These are phyloP conservation scores for Toxotes jaculatrix DNA, from an alignment of 2,113 vertebrate genomes.

Conservation along the genomic window DNA sequence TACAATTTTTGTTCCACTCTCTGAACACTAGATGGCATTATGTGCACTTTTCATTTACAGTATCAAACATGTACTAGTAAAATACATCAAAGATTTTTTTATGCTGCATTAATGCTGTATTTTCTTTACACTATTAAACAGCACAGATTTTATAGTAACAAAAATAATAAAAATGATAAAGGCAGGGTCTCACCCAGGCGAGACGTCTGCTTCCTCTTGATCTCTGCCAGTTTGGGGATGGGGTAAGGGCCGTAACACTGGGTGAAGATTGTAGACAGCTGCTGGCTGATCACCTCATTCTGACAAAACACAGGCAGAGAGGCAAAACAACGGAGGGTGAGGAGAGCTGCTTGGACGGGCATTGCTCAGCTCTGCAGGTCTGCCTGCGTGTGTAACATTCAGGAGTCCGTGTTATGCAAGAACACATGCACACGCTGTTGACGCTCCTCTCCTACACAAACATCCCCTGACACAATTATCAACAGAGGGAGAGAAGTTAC, in stretches of 20 bases:
- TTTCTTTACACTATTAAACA: neutral
- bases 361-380: conserved; percentile 11
- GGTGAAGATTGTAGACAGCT: conserved; percentile 94
- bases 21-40: conserved; percentile 74
- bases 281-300: conserved; percentile 99
- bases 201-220: conserved; percentile 95
- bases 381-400: neutral
- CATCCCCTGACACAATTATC: conserved; percentile 39
- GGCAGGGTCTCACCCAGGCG: conserved; percentile 88
- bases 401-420: conserved; percentile 34
- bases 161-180: neutral
- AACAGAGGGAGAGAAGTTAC: conserved; percentile 11
- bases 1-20: conserved; percentile 5
- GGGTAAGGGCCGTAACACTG: conserved; percentile 98
- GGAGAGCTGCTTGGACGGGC: neutral
- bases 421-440: conserved; percentile 3
- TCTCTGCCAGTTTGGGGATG: conserved; percentile 96
- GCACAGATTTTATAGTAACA: neutral
- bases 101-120: neutral
- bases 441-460: conserved; percentile 40
- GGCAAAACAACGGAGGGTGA: conserved; percentile 41
- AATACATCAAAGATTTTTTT: neutral
- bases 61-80: neutral
- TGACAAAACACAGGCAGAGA: conserved; percentile 73
- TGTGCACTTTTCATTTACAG: neutral